Evolutionary conservation across 2,888 invertebrate genomes (phyloP), one percentile per base, ranked within the genome.

Genomic region (Congeria kusceri): DNA sequence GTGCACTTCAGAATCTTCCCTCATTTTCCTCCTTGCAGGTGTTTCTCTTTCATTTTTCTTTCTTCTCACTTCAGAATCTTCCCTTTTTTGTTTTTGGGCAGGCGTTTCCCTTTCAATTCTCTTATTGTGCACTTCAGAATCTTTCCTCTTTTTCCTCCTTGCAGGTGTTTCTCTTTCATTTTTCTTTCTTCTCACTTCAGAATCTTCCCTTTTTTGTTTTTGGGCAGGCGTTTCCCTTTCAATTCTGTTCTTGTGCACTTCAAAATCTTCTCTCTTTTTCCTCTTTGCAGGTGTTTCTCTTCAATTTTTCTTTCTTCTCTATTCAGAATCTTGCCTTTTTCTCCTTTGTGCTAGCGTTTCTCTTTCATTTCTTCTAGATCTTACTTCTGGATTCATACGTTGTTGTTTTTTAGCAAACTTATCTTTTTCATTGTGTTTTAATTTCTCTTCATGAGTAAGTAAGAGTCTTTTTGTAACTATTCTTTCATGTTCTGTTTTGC

Each of bases 361-460:
- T 56, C 56, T 56, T 56, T 56, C 56, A 56, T 56, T 56, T 15
- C 23, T 23, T 56, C 20, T 56, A 9, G 56, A 56, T 56, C 56
- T 56, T 56, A 9, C 20, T 56, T 20, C 56, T 56, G 56, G 56
- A 56, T 56, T 56, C 56, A 56, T 56, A 56, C 7, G 20, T 56
- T 56, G 56, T 15, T 56, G 15, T 56, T 56, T 56, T 23, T 56
- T 56, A 23, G 20, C 9, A 56, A 56, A 11, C 56, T 15, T 56
- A 23, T 56, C 56, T 56, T 56, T 56, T 56, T 56, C 56, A 56
- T 56, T 56, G 9, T 56, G 56, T 56, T 56, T 56, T 56, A 56
- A 56, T 56, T 56, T 56, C 56, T 56, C 56, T 56, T 56, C 9
- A 56, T 56, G 56, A 56, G 56, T 15, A 9, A 56, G n/a, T 56